Evolutionary conservation across 2,113 vertebrate genomes (phyloP).

Genomic region (Thunnus maccoyii): DNA sequence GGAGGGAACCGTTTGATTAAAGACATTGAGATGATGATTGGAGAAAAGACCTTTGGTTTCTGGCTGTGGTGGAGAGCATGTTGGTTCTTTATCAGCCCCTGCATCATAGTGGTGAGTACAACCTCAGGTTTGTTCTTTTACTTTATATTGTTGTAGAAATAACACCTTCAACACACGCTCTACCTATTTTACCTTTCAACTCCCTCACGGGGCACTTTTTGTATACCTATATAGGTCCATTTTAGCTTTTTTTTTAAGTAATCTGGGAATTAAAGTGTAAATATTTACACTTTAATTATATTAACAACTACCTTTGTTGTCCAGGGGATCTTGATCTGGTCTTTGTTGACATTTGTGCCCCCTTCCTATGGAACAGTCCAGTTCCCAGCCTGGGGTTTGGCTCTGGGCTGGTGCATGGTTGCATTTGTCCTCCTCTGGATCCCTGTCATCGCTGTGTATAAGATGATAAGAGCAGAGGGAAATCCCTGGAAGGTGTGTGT

Average conservation of each 20-base stretch:
- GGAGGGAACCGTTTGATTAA: conserved; percentile 92
- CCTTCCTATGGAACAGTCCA: conserved; percentile 85
- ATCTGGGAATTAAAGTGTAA: too few species aligned
- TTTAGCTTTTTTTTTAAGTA: too few species aligned
- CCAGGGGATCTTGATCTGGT: conserved; percentile 93
- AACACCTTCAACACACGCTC: background rate
- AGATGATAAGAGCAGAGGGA: conserved; percentile 86
- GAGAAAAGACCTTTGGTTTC: conserved; percentile 87
- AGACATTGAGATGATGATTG: conserved; percentile 99
- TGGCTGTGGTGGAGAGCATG: conserved; percentile 96
- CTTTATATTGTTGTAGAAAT: background rate
- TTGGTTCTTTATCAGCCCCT: conserved; percentile 92
- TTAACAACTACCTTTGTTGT: background rate
- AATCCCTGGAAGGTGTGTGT: conserved; percentile 84
- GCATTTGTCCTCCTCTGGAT: conserved; percentile 92
- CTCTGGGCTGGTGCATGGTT: conserved; percentile 92
- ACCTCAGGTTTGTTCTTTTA: background rate
- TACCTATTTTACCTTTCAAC: too few species aligned
- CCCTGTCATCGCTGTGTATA: conserved; percentile 87
- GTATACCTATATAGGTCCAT: too few species aligned
- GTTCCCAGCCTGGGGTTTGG: conserved; percentile 90
- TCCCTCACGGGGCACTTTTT: too few species aligned
- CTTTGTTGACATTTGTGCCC: conserved; percentile 83
- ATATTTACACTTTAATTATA: background rate
- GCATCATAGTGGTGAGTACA: conserved; percentile 87